phyloP scores from a whole-genome alignment of 2,888 invertebrate genomes.

The Gnatocerus cornutus region DNA sequence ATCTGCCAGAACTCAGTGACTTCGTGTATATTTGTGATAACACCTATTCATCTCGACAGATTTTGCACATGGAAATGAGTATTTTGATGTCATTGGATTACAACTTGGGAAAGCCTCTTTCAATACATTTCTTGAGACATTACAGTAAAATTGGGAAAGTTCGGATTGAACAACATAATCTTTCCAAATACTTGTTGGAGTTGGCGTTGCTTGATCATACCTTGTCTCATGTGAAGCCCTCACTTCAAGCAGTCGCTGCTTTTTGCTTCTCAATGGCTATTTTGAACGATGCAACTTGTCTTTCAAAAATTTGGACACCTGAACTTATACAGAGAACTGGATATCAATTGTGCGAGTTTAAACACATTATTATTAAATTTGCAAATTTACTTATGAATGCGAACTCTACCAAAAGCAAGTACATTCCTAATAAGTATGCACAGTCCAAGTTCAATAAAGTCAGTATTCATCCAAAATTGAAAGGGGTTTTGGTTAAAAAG shows the following conservation, averaged over 20 bases:
- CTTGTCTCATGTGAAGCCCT: slow-evolving; percentile 86
- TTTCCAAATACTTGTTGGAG: slow-evolving; percentile 93
- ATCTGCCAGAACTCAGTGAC: slow-evolving; percentile 88
- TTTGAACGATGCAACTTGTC: slow-evolving; percentile 72
- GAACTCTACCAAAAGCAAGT: slow-evolving; percentile 81
- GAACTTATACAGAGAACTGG: slow-evolving; percentile 85
- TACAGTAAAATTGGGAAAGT: slow-evolving; percentile 78
- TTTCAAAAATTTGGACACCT: slow-evolving; percentile 79
- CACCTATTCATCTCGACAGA: slow-evolving; percentile 85
- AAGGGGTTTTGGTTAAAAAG: slow-evolving; percentile 67
- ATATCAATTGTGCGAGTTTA: slow-evolving; percentile 80
- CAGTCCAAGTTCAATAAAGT: slow-evolving; percentile 77
- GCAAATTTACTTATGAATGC: slow-evolving; percentile 81
- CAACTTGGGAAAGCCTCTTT: slow-evolving; percentile 88
- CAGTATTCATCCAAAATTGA: slow-evolving; percentile 78
- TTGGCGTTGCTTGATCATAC: slow-evolving; percentile 86
- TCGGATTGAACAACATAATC: slow-evolving; percentile 69
- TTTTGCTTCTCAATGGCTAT: slow-evolving; percentile 80
- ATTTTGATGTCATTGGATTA: slow-evolving; percentile 86
- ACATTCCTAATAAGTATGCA: slow-evolving; percentile 81
- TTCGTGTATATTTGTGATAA: slow-evolving; percentile 94
- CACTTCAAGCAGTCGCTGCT: slow-evolving; percentile 87
- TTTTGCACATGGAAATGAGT: slow-evolving; percentile 87
- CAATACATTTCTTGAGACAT: slow-evolving; percentile 92
- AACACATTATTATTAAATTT: slow-evolving; percentile 80